Evolutionary conservation across 1,140 invertebrate genomes (phyloP).

Genomic region (Reticulitermes speratus): DNA sequence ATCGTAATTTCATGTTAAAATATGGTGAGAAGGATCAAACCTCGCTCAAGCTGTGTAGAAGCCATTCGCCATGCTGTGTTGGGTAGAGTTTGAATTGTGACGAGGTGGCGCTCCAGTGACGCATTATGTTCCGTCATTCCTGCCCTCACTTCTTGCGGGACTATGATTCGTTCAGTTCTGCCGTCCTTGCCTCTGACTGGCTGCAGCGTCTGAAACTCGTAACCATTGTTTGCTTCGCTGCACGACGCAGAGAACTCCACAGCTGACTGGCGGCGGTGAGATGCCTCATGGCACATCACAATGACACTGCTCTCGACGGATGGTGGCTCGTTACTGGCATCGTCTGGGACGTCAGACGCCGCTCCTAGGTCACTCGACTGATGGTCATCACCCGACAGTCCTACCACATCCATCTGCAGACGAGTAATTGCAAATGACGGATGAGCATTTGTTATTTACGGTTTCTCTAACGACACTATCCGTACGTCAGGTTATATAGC

Average conservation of each 20-base stretch:
- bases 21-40: not conserved
- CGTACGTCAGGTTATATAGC: too few relatives aligned
- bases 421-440: too few relatives aligned
- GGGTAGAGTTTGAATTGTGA: constrained; percentile 18
- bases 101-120: not conserved
- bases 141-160: not conserved
- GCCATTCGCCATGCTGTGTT: constrained; percentile 8
- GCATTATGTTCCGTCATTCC: not conserved
- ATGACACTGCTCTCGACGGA: not conserved
- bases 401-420: not conserved
- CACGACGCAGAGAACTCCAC: not conserved
- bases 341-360: not conserved
- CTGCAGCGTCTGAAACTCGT: not conserved
- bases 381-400: not conserved
- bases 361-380: not conserved
- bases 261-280: not conserved
- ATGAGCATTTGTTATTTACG: too few relatives aligned
- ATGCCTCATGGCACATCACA: not conserved
- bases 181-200: not conserved
- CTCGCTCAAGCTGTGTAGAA: constrained; percentile 17
- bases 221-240: not conserved
- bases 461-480: too few relatives aligned
- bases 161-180: not conserved
- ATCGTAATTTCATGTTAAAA: too few relatives aligned
- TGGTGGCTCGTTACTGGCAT: not conserved